A percentile compares a stretch with the other conserved stretches of the same genome.
Conservation (phyloP, 37 sponge, comb jelly and placozoan species). For the Oscarella lobularis region DNA sequence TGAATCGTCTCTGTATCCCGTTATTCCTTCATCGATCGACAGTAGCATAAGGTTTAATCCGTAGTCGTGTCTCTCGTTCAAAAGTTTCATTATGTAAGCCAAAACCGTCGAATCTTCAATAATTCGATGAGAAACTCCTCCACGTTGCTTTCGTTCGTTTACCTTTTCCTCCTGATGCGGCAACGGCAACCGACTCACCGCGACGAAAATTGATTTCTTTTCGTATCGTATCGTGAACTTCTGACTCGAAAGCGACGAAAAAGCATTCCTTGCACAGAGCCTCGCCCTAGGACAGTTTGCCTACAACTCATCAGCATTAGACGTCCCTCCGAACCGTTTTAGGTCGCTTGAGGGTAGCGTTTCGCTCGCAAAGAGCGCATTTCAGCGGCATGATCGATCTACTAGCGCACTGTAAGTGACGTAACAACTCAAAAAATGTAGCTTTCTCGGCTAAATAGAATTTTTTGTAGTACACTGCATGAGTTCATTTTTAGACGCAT, state of each 20-base stretch:
- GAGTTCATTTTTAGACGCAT: too few species aligned
- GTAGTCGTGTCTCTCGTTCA: constrained; percentile 84
- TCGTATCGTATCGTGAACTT: constrained; percentile 78
- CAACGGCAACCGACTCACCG: constrained; percentile 85
- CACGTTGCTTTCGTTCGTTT: not conserved
- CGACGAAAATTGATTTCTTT: constrained; percentile 47
- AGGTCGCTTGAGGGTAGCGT: constrained; percentile 80
- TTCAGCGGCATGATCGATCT: constrained; percentile 22
- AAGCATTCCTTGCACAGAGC: constrained; percentile 80
- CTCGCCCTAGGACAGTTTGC: constrained; percentile 15
- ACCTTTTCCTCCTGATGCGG: constrained; percentile 82
- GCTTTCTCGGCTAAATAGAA: too few species aligned
- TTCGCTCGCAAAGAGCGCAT: constrained; percentile 43
- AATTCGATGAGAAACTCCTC: not conserved
- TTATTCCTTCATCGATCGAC: constrained; percentile 94
- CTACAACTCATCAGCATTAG: not conserved
- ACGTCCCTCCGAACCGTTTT: constrained; percentile 34
- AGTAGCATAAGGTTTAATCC: constrained; percentile 72
- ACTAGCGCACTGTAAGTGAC: too few species aligned
- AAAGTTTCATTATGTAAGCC: constrained; percentile 73
- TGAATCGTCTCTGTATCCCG: constrained; percentile 96
- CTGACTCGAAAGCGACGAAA: constrained; percentile 66
- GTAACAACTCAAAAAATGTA: too few species aligned
- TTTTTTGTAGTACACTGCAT: too few species aligned
- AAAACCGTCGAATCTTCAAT: constrained; percentile 95